Evolutionary conservation across 2,888 invertebrate genomes (phyloP).

Genomic region (Ptilodon capucinus): DNA sequence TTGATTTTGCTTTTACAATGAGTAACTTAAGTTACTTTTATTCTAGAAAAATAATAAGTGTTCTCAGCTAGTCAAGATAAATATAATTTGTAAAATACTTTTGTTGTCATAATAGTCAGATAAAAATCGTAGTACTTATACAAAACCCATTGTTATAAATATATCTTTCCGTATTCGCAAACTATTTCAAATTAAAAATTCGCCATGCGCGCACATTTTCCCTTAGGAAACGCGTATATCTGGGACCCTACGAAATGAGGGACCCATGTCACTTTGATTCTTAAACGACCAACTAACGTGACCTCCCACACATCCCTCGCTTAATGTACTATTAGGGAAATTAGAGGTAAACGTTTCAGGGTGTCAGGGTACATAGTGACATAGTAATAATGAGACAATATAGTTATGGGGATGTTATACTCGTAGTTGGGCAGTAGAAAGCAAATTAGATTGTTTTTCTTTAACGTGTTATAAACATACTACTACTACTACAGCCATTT

Average conservation of each 20-base stretch:
- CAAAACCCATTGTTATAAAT: too few relatives aligned
- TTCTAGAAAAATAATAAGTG: too few relatives aligned
- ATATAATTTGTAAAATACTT: too few relatives aligned
- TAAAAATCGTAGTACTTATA: too few relatives aligned
- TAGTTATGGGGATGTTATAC: slow-evolving; percentile 13
- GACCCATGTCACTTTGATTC: slow-evolving; percentile 42
- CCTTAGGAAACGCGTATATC: slow-evolving; percentile 26
- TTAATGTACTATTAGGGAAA: slow-evolving; percentile 5
- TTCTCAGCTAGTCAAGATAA: too few relatives aligned
- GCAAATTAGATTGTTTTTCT: not conserved
- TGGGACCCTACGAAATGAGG: slow-evolving; percentile 35
- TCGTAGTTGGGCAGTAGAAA: not conserved
- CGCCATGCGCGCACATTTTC: slow-evolving; percentile 25
- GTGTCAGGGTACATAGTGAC: slow-evolving; percentile 20
- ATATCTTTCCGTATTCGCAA: slow-evolving; percentile 8
- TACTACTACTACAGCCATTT: too few relatives aligned
- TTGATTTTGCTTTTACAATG: too few relatives aligned
- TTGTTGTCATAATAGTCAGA: too few relatives aligned
- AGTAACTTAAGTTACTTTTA: too few relatives aligned
- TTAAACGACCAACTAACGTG: slow-evolving; percentile 20
- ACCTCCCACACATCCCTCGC: slow-evolving; percentile 7
- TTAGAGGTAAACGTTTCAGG: not conserved
- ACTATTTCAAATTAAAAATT: slow-evolving; percentile 30
- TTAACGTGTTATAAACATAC: not conserved
- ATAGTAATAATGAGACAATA: slow-evolving; percentile 15